These are phyloP conservation scores for Tetragonisca angustula DNA, from an alignment of 2,888 invertebrate species.

Conservation along the genomic window DNA sequence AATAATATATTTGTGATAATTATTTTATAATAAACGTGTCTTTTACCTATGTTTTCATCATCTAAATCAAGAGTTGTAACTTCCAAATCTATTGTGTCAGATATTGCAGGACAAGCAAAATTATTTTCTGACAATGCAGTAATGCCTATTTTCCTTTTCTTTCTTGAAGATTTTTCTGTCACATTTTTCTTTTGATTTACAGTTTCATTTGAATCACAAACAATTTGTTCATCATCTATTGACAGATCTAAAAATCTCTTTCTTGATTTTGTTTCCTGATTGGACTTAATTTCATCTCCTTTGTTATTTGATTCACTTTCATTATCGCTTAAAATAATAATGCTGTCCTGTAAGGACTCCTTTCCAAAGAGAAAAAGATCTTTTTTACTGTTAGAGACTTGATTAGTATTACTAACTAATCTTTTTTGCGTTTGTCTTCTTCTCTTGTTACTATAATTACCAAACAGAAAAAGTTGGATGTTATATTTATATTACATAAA, in stretches of 20 bases:
- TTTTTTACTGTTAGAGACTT: neutral
- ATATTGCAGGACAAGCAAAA: conserved; percentile 1
- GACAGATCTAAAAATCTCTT: conserved; percentile 16
- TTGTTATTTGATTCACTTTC: conserved; percentile 30
- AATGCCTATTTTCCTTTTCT: neutral
- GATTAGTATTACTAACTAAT: neutral
- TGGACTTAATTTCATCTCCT: conserved; percentile 11
- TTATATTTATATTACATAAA: neutral
- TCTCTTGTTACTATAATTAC: conserved; percentile 24
- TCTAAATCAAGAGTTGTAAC: neutral
- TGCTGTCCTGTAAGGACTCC: conserved; percentile 44
- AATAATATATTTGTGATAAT: conserved; percentile 4
- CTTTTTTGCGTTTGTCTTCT: conserved; percentile 1
- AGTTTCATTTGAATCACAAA: neutral
- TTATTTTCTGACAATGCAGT: neutral
- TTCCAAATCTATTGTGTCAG: conserved; percentile 16
- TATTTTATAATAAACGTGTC: neutral
- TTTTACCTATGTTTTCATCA: conserved; percentile 51
- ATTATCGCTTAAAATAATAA: conserved; percentile 69
- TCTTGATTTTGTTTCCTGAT: neutral
- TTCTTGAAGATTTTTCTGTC: neutral
- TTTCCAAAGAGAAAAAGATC: neutral
- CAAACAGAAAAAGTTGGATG: neutral
- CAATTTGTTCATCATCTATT: neutral
- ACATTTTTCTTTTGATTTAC: neutral